Evolutionary conservation across 2,113 vertebrate genomes (phyloP), one percentile per base, ranked within the genome.

Genomic region (Podarcis raffonei): DNA sequence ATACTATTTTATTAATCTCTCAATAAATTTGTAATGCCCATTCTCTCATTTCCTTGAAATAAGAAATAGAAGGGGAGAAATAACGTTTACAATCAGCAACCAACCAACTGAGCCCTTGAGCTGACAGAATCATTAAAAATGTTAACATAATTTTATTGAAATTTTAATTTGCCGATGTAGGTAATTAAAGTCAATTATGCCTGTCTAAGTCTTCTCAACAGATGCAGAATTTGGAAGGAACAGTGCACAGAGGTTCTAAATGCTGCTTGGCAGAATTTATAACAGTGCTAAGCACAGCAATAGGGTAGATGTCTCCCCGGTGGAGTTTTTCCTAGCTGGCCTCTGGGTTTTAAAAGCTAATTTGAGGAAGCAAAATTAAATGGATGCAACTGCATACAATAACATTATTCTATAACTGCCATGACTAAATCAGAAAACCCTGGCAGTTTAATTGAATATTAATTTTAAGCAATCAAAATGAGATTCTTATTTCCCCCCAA

Each of bases 311-410:
- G 20, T 83, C 32, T 84, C 37, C 20, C 76, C 27, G 80, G 84
- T 62, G 88, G 3, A 76, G 88, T 90, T 93, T 87, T 90, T 80
- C 84, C 59, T 79, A 93, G 89, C 90, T 91, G 65, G 78, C 89
- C 48, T 92, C 30, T 91, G 85, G 90, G 11, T 76, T 90, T 92
- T 85, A 53, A 94, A 93, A 89, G 30, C 82, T 94, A 93, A 93
- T 85, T 94, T 90, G 87, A 88, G 87, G 6, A 89, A 93, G 71
- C 77, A 89, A 94, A 95, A 94, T 94, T 89, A 92, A 89, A 59
- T 90, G 88, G 83, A 71, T 91, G 88, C 90, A 92, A 92, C 92
- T 92, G 48, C 85, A 85, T 89, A 37, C 66, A 94, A n/a, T 90
- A 87, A 83, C 78, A 88, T 90, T 93, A 81, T 35, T 25, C 25